A percentile compares a stretch with the other conserved stretches of the same genome.
Conservation (phyloP, 2,113 vertebrate species). For the Sinocyclocheilus maitianheensis region DNA sequence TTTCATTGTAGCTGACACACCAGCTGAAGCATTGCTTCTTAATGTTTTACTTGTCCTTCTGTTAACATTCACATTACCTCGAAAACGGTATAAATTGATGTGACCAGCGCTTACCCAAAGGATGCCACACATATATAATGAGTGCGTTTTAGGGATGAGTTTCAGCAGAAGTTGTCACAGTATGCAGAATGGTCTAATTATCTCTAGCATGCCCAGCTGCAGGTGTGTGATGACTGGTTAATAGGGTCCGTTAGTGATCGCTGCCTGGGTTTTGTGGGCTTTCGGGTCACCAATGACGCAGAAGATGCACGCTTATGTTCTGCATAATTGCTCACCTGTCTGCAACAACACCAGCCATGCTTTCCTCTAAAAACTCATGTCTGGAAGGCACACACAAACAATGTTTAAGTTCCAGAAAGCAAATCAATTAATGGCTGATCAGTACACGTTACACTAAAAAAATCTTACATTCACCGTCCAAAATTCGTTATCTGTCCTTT, state of each 20-base stretch:
- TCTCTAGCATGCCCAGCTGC: constrained; percentile 9
- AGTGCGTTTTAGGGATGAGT: constrained; percentile 31
- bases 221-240: constrained; percentile 35
- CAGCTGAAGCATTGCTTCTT: neutral
- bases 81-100: constrained; percentile 40
- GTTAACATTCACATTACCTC: constrained; percentile 26
- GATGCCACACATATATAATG: constrained; percentile 23
- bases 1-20: neutral
- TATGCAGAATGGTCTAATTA: constrained; percentile 72
- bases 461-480: neutral
- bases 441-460: too few species aligned
- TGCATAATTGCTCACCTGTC: constrained; percentile 24
- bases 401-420: neutral
- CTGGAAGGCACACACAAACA: neutral
- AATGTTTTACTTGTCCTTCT: constrained; percentile 30
- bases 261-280: neutral
- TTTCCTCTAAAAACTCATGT: neutral
- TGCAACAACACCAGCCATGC: neutral
- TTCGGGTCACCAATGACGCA: neutral
- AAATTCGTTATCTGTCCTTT: neutral
- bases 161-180: constrained; percentile 47
- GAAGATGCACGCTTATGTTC: neutral
- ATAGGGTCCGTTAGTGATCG: constrained; percentile 16
- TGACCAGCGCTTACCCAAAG: constrained; percentile 22
- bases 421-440: neutral